These are phyloP conservation scores for Spinus pinus DNA, from an alignment of 2,797 vertebrate genomes.

Conservation along the genomic window DNA sequence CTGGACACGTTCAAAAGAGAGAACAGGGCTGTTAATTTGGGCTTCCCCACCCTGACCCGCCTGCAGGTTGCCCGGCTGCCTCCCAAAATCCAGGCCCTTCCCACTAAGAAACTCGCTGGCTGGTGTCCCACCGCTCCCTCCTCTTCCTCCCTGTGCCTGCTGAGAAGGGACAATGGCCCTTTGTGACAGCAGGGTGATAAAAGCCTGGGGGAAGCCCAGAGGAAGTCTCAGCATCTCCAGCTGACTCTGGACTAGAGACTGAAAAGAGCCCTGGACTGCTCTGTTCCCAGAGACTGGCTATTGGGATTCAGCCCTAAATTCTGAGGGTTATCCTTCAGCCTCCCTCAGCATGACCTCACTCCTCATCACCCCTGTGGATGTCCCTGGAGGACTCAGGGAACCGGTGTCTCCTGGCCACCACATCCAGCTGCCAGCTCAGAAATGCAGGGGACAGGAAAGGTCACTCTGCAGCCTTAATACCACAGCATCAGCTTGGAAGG, in stretches of 20 bases:
- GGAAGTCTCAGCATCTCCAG: neutral
- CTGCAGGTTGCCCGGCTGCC: neutral
- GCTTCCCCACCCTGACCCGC: neutral
- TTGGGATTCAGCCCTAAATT: neutral
- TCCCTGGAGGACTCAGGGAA: neutral
- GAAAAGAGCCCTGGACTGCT: neutral
- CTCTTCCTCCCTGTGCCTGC: neutral
- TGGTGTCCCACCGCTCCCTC: neutral
- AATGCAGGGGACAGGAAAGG: neutral
- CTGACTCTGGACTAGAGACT: neutral
- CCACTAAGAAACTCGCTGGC: neutral
- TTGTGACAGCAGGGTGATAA: neutral
- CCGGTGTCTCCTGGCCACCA: rapidly evolving
- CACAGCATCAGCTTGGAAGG: neutral
- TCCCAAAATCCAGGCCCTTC: neutral
- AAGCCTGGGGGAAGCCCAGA: neutral
- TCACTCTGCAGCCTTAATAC: neutral
- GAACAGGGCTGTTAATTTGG: neutral
- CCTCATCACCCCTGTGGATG: neutral
- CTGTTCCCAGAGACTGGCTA: neutral
- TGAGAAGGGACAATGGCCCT: neutral
- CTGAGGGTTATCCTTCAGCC: neutral
- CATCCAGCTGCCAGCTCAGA: neutral
- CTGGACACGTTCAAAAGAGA: slow-evolving; percentile 68
- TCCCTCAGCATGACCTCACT: neutral